Conservation (phyloP, 2,113 vertebrate species). For the Dromas ardeola region DNA sequence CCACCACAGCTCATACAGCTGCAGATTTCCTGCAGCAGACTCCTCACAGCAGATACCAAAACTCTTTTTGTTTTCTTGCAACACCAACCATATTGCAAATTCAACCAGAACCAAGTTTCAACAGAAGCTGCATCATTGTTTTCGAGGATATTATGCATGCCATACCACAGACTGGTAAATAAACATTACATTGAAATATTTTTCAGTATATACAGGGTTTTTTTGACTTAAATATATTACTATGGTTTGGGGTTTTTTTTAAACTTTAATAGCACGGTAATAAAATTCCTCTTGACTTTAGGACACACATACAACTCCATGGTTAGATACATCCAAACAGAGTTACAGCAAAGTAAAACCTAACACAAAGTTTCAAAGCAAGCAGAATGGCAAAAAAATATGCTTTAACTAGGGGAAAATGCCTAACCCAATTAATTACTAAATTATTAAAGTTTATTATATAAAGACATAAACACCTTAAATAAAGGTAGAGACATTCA, state of each 20-base stretch:
- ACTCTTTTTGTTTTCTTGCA: background rate
- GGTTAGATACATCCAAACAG: background rate
- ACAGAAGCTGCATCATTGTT: background rate
- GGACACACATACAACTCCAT: background rate
- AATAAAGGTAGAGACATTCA: background rate
- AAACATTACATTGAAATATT: background rate
- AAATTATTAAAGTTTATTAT: background rate
- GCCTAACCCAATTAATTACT: background rate
- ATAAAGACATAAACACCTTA: background rate
- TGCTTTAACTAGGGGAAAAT: background rate
- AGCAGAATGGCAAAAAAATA: background rate
- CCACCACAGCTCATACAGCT: background rate
- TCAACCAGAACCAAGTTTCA: background rate
- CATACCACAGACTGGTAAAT: background rate
- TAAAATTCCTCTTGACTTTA: background rate
- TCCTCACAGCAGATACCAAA: background rate
- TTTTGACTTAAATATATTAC: background rate
- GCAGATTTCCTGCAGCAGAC: background rate
- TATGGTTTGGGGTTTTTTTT: background rate
- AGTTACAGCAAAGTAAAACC: background rate
- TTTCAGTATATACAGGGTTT: background rate
- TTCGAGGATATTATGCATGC: background rate
- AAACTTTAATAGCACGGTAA: background rate
- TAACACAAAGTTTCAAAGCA: background rate
- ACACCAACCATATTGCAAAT: background rate